Conservation (phyloP, 2,888 invertebrate species). For the Andrena camellia region DNA sequence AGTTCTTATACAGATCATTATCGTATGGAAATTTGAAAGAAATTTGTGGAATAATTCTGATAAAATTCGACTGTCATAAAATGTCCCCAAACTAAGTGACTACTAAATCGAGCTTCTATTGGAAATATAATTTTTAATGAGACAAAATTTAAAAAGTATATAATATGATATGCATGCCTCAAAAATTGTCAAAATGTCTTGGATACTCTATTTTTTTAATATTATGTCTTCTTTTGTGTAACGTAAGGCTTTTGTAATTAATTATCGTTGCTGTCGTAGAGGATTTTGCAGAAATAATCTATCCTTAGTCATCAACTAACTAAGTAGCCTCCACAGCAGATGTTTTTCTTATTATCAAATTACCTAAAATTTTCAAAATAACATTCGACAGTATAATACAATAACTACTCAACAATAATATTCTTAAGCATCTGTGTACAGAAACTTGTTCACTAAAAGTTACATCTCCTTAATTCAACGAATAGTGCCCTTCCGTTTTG, state of each 20-base stretch:
- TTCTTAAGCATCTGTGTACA: background rate
- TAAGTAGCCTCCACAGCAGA: too few relatives aligned
- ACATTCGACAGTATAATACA: background rate
- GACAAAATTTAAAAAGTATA: background rate
- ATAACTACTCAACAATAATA: background rate
- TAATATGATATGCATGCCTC: background rate
- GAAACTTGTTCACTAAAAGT: background rate
- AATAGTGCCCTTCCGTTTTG: background rate
- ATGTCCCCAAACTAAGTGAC: background rate
- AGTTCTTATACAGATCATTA: conserved; percentile 8
- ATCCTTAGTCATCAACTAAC: too few relatives aligned
- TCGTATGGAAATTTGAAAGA: background rate
- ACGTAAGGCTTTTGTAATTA: too few relatives aligned
- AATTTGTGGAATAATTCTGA: background rate
- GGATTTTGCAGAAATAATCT: too few relatives aligned
- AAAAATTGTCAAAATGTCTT: too few relatives aligned
- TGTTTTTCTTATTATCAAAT: background rate
- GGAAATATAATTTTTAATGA: conserved; percentile 13
- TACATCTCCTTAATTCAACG: background rate
- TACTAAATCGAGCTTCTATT: background rate
- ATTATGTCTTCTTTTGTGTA: too few relatives aligned
- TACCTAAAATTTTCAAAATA: background rate
- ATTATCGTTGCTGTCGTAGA: too few relatives aligned
- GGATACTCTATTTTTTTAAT: too few relatives aligned
- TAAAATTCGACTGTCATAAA: background rate